These are phyloP conservation scores for Pheosia tremula DNA, from an alignment of 2,888 invertebrate genomes.

Conservation along the genomic window DNA sequence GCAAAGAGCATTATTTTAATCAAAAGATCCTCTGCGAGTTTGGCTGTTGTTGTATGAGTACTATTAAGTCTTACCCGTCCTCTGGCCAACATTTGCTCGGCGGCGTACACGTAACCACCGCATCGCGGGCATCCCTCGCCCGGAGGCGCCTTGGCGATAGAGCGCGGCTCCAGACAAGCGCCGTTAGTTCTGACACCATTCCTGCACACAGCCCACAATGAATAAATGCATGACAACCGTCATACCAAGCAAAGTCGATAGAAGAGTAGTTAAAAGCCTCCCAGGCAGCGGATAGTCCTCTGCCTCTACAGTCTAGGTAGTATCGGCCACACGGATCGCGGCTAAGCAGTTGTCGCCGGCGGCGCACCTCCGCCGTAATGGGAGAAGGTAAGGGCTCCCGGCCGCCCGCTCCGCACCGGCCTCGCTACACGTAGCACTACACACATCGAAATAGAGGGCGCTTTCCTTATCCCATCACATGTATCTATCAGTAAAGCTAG, in stretches of 20 bases:
- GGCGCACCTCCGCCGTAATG: constrained; percentile 85
- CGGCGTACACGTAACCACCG: constrained; percentile 95
- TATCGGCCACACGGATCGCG: constrained; percentile 70
- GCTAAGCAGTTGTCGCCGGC: constrained; percentile 79
- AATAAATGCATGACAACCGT: constrained; percentile 43
- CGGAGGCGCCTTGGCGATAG: constrained; percentile 92
- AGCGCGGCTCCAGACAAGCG: constrained; percentile 88
- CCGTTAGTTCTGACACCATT: constrained; percentile 81
- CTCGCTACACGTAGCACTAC: constrained; percentile 63
- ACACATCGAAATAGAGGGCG: constrained; percentile 85
- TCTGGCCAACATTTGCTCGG: constrained; percentile 96
- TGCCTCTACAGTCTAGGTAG: constrained; percentile 61
- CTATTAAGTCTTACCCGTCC: constrained; percentile 89
- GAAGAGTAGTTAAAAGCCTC: constrained; percentile 81
- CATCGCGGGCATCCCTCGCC: constrained; percentile 95
- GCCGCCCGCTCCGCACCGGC: constrained; percentile 81
- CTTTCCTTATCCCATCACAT: constrained; percentile 91
- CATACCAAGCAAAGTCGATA: constrained; percentile 67
- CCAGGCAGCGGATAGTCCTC: constrained; percentile 65
- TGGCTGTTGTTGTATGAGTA: neutral
- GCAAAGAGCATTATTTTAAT: neutral
- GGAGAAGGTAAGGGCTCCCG: constrained; percentile 84
- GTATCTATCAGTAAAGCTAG: constrained; percentile 74
- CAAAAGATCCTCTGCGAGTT: constrained; percentile 1
- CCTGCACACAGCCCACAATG: constrained; percentile 63